Evolutionary conservation across 2,113 vertebrate genomes (phyloP).

Genomic region (Euleptes europaea): DNA sequence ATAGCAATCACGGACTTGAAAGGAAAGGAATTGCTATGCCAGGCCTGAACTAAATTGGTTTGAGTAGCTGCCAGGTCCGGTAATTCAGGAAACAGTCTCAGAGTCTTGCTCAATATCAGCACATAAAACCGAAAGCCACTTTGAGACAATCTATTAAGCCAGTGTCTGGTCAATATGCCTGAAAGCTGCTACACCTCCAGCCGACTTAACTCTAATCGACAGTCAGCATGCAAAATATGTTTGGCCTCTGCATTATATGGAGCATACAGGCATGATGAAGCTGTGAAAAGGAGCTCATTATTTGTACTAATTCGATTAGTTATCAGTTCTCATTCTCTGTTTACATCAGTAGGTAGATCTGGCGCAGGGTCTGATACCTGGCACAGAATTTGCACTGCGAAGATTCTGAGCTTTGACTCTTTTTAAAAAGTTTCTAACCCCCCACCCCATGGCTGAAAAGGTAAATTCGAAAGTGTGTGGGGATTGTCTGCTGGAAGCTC

Average conservation of each 20-base stretch:
- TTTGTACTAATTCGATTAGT: not conserved
- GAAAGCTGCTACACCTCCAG: not conserved
- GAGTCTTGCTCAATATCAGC: slow-evolving; percentile 26
- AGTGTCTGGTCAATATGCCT: not conserved
- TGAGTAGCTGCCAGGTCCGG: slow-evolving; percentile 42
- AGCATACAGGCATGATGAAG: not conserved
- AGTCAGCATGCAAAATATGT: not conserved
- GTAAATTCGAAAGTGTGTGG: not conserved
- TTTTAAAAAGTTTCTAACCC: not conserved
- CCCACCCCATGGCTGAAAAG: not conserved
- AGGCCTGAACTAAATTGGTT: slow-evolving; percentile 46
- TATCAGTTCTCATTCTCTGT: not conserved
- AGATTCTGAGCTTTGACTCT: not conserved
- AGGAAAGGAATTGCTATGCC: slow-evolving; percentile 24
- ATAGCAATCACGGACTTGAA: slow-evolving; percentile 32
- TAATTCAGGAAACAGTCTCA: slow-evolving; percentile 37
- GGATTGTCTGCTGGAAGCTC: too few species aligned
- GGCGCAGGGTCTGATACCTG: not conserved
- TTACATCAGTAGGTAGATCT: not conserved
- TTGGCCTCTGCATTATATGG: not conserved
- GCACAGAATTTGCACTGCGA: not conserved
- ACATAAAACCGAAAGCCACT: slow-evolving; percentile 19
- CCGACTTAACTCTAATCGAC: not conserved
- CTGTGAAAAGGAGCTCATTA: not conserved
- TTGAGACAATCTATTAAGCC: not conserved